Evolutionary conservation across 2,888 invertebrate genomes (phyloP), one percentile per base, ranked within the genome.

Genomic region (Oscheius sp.): DNA sequence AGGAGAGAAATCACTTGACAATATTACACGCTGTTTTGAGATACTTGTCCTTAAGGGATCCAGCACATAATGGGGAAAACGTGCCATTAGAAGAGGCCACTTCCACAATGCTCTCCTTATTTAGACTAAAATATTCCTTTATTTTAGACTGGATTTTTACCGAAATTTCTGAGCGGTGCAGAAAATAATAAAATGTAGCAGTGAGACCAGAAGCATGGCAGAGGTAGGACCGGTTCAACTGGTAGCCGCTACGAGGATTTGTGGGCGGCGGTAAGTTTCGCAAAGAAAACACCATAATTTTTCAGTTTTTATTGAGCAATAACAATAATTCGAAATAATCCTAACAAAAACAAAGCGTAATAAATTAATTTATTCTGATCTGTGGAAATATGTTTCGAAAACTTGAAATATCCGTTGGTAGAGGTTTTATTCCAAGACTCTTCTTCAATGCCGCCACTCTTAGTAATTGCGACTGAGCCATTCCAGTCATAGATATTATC

Each of bases 361-460:
- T 27, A 6, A 9, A 49, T 49, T 70, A 70, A n/a, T 27, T 25
- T 13, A 18, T 43, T 21, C 45, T 58, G 25, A 18, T 66, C 16
- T 35, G 45, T 25, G 78, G 75, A 66, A 87, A 84, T 7, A 87
- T 74, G 75, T 87, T 85, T 25, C 86, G 71, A 1, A 87, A 86
- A 12, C 84, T 85, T 9, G 55, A 35, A 7, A 86, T 81, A 73
- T 87, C 87, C 6, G 84, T 82, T 18, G 87, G 87, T 23, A 87
- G 79, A n/a, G 76, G 76, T 53, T 82, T 72, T 49, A 87, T 87
- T 27, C 82, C 85, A 41, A 87, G 66, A 9, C 77, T 12, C 23
- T 46, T 55, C 55, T 87, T 87, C 52, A 87, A 72, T 49, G 72
- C 74, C 13, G 86, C 85, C 72, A 85, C 84, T 3, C 86, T 76